These are phyloP conservation scores for Microplitis deprimator DNA, from an alignment of 2,888 invertebrate genomes.

Conservation along the genomic window DNA sequence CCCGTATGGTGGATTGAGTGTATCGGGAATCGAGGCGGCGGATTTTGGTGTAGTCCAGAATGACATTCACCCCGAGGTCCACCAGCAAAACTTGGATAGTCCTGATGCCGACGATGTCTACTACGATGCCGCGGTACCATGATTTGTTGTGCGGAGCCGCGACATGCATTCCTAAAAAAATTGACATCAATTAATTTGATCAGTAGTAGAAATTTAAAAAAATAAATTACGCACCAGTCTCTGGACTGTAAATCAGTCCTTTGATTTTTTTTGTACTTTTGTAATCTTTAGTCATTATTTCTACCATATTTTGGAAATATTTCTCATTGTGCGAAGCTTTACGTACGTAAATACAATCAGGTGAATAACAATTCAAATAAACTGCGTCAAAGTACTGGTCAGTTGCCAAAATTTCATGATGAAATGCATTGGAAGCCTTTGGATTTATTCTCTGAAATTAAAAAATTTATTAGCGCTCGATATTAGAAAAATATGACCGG, in stretches of 20 bases:
- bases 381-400: conserved; percentile 72
- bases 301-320: conserved; percentile 71
- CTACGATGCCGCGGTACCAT: conserved; percentile 75
- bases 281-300: conserved; percentile 73
- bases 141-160: conserved; percentile 65
- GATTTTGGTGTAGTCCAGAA: conserved; percentile 73
- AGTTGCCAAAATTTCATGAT: conserved; percentile 67
- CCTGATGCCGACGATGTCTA: conserved; percentile 70
- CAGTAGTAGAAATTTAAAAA: neutral
- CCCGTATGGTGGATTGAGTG: neutral
- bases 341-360: conserved; percentile 79
- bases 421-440: conserved; percentile 52
- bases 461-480: conserved; percentile 12
- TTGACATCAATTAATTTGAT: neutral
- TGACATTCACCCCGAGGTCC: conserved; percentile 76
- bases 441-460: conserved; percentile 56
- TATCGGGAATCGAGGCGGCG: conserved; percentile 67
- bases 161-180: conserved; percentile 74
- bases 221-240: conserved; percentile 71
- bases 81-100: conserved; percentile 76
- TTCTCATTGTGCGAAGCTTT: conserved; percentile 71
- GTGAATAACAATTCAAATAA: conserved; percentile 77
- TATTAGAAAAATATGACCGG: too few species aligned
- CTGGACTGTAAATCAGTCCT: conserved; percentile 69
- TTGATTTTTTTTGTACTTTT: conserved; percentile 40